Evolutionary conservation across 2,888 invertebrate genomes (phyloP), one percentile per base, ranked within the genome.

Genomic region (Leptodirus hochenwartii): DNA sequence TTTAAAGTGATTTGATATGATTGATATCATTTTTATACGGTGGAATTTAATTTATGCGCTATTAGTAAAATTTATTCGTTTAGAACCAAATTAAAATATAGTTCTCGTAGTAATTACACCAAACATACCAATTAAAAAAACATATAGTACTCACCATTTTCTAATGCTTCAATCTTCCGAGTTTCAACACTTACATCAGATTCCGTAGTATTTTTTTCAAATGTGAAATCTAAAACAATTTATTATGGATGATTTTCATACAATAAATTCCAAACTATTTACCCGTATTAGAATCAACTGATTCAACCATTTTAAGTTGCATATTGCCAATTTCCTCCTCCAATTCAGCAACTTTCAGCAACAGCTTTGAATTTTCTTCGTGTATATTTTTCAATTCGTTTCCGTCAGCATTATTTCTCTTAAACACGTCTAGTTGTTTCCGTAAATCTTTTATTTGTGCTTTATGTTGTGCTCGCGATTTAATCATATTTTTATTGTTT

Each of bases 261-360:
- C 24, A 15, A 32, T 27, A 22, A 25, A 14, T 25, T 14, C 20
- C 8, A 22, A 34, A 16, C 37, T 42, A 56, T 47, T 50, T 59
- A 61, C 71, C 59, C 66, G 70, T 64, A 43, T 67, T 64, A 53
- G 73, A 73, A 51, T 78, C 78, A 56, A n/a, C n/a, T n/a, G 75
- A 73, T 57, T 81, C 79, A 43, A 81, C 74, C 50, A 82, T 65
- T 58, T 76, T 76, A 49, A 87, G 61, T 57, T 87, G 84, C 47
- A 88, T 67, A 58, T 84, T 82, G 45, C 85, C 85, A 26, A 40
- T 42, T 56, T 85, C 85, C 53, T 82, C 82, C 58, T 85, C 84
- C 39, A 90, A 56, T 49, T 84, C 80, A 9, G 78, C 76, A 35
- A 90, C 69, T 59, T 71, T 74, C 42, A 80, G 75, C 37, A 71